Base-by-base conservation (phyloP, 2,888 invertebrate species). In the Xestia c-nigrum region DNA sequence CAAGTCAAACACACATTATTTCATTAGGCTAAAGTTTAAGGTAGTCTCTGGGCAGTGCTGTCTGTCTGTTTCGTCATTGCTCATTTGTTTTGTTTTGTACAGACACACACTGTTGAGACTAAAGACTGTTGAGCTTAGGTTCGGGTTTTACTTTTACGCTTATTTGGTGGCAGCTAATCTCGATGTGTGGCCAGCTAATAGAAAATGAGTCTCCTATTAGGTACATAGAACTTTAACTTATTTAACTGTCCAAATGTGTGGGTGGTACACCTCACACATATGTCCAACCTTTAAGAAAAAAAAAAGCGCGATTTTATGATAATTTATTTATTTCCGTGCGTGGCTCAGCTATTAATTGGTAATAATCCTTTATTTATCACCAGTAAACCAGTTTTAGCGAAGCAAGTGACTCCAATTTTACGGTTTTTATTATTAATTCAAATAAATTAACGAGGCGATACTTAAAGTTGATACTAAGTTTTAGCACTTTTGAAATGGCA, bases 311-410 rank as follows among this genome's bases (percentile, higher is more conserved):
- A 31, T 19, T 14, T 31, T 59, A 31, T 31, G 19, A 19, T 31
- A 9, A 59, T 59, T 31, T 31, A 59, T 31, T 7, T 19, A 38
- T 38, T 61, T 61, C 31, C 19, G 31, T 61, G 5, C 19, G 61
- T 38, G 19, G 61, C 10, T 61, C 31, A 7, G 31, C 59, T 61
- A 38, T 10, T 38, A 61, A 61, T 61, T 19, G 61, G 38, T 61
- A 19, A 38, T 43, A n/a, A 64, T 64, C n/a, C 7, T 43, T n/a
- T 64, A 43, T 14, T 64, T 43, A 64, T 52, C 19, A 57, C 38
- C 47, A 47, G 19, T 10, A 66, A 68, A 74, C 74, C 21, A 21
- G 74, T 74, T 74, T 31, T 16, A 3, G 24, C 5, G 21, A 69
- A 50, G 59, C 21, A 16, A 74, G 14, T 50, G 50, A 21, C 59